phyloP scores from a whole-genome alignment of 2,797 vertebrate species.

The Pygocentrus nattereri region DNA sequence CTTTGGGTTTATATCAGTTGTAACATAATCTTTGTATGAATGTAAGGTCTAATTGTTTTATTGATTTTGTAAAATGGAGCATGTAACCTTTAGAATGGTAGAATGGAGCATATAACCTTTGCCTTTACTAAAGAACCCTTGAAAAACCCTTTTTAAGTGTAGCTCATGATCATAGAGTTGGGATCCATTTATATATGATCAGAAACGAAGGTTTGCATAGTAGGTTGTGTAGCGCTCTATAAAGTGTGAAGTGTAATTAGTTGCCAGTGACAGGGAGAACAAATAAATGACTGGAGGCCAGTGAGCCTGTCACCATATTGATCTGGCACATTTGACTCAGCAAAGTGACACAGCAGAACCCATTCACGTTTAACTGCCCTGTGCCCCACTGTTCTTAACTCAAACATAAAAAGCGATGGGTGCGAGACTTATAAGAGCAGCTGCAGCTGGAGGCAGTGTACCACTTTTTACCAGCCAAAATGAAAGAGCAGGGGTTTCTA shows the following conservation, averaged over 20 bases:
- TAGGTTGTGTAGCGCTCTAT: constrained; percentile 10
- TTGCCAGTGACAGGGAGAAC: constrained; percentile 32
- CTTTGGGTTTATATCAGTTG: too few species aligned
- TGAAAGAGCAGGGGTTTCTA: constrained; percentile 18
- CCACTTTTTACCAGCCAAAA: background rate
- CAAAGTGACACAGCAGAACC: constrained; percentile 9
- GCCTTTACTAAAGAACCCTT: background rate
- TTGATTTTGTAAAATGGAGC: too few species aligned
- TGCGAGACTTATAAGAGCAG: background rate
- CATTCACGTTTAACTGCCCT: constrained; percentile 21
- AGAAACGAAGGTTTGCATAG: background rate
- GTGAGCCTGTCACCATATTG: constrained; percentile 39
- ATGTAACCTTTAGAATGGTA: too few species aligned
- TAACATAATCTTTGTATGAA: too few species aligned
- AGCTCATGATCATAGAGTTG: too few species aligned
- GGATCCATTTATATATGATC: background rate
- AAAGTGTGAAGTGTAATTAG: constrained; percentile 45
- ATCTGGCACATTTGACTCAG: constrained; percentile 47
- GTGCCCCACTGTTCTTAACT: constrained; percentile 37
- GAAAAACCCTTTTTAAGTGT: background rate
- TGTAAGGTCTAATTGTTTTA: too few species aligned
- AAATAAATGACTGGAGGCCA: constrained; percentile 37
- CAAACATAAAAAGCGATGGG: constrained; percentile 13
- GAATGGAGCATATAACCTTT: background rate
- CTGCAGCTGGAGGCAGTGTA: background rate